phyloP scores from a whole-genome alignment of 2,113 vertebrate genomes.

The Phrynosoma platyrhinos region DNA sequence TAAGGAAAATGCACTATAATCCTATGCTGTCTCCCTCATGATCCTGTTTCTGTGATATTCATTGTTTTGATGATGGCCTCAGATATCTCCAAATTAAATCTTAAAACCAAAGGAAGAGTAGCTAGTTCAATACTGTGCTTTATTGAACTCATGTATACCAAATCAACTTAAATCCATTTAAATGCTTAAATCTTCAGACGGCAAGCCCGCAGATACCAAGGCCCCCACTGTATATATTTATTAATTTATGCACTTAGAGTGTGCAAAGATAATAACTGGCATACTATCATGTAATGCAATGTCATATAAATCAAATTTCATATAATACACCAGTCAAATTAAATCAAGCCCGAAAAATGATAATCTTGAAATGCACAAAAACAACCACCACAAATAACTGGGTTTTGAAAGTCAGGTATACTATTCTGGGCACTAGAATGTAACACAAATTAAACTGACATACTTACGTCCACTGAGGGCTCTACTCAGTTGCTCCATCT shows the following conservation, averaged over 20 bases:
- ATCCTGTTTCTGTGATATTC: too few relatives aligned
- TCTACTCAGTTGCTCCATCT: conserved; percentile 98
- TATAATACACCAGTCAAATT: neutral
- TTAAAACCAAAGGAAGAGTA: too few relatives aligned
- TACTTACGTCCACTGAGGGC: conserved; percentile 94
- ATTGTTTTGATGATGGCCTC: too few relatives aligned
- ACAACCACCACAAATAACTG: neutral
- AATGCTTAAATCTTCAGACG: too few relatives aligned
- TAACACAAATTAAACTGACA: conserved; percentile 24
- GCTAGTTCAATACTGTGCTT: too few relatives aligned
- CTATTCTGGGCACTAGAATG: conserved; percentile 2
- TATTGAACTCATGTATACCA: too few relatives aligned
- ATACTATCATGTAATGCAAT: neutral
- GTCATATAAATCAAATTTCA: neutral
- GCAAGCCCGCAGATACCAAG: too few relatives aligned
- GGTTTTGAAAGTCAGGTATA: neutral
- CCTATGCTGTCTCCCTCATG: too few relatives aligned
- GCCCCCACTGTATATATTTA: neutral
- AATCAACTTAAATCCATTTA: too few relatives aligned
- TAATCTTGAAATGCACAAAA: neutral
- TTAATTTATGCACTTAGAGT: neutral
- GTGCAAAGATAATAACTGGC: neutral
- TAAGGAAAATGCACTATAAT: neutral
- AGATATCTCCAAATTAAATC: too few relatives aligned
- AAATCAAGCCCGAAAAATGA: neutral